A percentile compares a stretch with the other conserved stretches of the same genome.
Evolutionary conservation across 2,113 vertebrate species (phyloP).

Genomic region (Aegithalos caudatus): DNA sequence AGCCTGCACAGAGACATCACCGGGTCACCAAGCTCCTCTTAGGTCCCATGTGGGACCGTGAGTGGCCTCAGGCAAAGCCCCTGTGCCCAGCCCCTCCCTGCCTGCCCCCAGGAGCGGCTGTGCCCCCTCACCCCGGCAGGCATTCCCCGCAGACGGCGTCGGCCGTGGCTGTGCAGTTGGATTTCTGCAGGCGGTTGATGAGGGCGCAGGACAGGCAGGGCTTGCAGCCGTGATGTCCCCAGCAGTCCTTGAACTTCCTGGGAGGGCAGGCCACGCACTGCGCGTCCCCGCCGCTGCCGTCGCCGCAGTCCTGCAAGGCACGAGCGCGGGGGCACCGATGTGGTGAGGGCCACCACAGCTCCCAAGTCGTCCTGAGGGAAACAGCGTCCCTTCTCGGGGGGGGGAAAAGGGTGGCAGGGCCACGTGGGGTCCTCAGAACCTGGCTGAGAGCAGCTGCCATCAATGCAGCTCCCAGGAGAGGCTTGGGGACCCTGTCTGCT

Average conservation of each 20-base stretch:
- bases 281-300: constrained; percentile 66
- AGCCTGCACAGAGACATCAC: not conserved
- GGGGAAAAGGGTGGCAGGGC: not conserved
- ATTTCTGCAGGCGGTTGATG: constrained; percentile 77
- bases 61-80: not conserved
- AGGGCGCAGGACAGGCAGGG: constrained; percentile 77
- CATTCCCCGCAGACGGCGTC: constrained; percentile 79
- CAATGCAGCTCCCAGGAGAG: not conserved
- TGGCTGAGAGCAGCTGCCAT: rapidly evolving
- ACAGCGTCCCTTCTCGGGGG: not conserved
- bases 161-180: constrained; percentile 69
- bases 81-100: not conserved
- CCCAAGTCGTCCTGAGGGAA: not conserved
- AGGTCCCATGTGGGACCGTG: not conserved
- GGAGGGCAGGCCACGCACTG: constrained; percentile 70
- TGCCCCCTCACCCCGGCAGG: constrained; percentile 70
- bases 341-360: not conserved
- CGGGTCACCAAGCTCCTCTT: not conserved
- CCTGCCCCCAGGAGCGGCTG: rapidly evolving
- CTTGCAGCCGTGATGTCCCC: constrained; percentile 77
- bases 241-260: constrained; percentile 78
- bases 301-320: constrained; percentile 79
- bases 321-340: rapidly evolving
- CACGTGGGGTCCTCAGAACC: rapidly evolving
- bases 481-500: rapidly evolving